Evolutionary conservation across 2,113 vertebrate species (phyloP), one percentile per base, ranked within the genome.

Genomic region (Glaucidium brasilianum): DNA sequence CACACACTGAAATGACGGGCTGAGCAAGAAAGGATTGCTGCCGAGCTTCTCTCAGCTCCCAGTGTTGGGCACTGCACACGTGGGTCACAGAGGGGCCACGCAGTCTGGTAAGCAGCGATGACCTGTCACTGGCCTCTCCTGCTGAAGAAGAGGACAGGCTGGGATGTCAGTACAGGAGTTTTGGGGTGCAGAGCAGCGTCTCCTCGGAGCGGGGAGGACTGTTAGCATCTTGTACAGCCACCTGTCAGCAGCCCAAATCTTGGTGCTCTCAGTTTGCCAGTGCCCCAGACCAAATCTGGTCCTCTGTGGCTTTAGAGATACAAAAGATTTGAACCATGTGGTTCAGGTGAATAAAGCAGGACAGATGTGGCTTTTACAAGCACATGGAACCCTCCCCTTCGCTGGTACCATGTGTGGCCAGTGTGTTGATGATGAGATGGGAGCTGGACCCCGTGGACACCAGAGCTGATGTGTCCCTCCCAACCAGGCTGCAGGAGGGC

Each of bases 21-120:
- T 85, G 66, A 58, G 60, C 32, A 68, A 71, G 35, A 67, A 43
- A 60, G 43, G 34, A 25, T 47, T 64, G 29, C 30, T 87, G 66
- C 71, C 43, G 60, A 68, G 13, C 27, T 5, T 9, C 41, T 73
- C 35, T 13, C 34, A 43, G 35, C n/a, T 92, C 55, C 43, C 3
- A 4, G 29, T 37, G 30, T 2, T 66, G 34, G 25, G 45, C 34
- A 63, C 37, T 0, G 0, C 8, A 20, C 15, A 23, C 0, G 0
- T 21, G 29, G 21, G 56, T 71, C 60, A 75, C 12, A 50, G n/a
- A 29, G 32, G 23, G n/a, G 47, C 11, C 0, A 1, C 35, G 30
- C 19, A 39, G 52, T n/a, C 62, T 60, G 35, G 63, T 64, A 76
- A 34, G 58, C 35, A 59, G 9, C 45, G 37, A 21, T 17, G 19